Evolutionary conservation across 2,888 invertebrate genomes (phyloP).

Genomic region (Archaeoteleia sp.): DNA sequence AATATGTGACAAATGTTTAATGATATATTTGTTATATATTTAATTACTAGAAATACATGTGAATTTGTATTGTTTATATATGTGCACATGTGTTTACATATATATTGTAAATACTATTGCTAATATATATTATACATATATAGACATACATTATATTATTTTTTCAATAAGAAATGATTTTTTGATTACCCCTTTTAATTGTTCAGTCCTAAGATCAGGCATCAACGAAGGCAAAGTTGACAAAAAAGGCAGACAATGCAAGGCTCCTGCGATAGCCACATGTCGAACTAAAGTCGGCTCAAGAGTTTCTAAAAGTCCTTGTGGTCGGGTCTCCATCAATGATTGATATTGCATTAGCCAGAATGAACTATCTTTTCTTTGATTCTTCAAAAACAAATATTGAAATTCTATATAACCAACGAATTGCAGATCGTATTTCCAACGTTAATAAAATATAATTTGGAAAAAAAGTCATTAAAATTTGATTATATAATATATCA

Average conservation of each 20-base stretch:
- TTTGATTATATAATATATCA: no score
- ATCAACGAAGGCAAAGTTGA: conserved; percentile 76
- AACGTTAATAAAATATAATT: no score
- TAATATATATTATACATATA: no score
- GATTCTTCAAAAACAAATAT: conserved; percentile 50
- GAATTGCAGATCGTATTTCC: no score
- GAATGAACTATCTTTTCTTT: conserved; percentile 75
- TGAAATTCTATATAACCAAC: background rate
- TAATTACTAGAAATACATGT: no score
- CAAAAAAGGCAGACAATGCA: conserved; percentile 86
- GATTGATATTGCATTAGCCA: conserved; percentile 90
- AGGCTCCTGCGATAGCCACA: conserved; percentile 82
- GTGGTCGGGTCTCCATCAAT: conserved; percentile 85
- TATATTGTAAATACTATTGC: no score
- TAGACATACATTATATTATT: background rate
- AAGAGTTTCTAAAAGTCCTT: conserved; percentile 79
- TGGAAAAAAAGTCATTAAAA: no score
- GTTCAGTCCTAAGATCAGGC: conserved; percentile 77
- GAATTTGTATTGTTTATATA: no score
- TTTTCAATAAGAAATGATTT: conserved; percentile 4
- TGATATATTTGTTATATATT: no score
- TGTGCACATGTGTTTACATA: no score
- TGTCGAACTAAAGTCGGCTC: conserved; percentile 83
- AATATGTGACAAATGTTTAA: no score
- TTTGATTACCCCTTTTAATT: conserved; percentile 77